These are phyloP conservation scores for Lasioglossum albipes DNA, from an alignment of 1,140 invertebrate species.

Conservation along the genomic window DNA sequence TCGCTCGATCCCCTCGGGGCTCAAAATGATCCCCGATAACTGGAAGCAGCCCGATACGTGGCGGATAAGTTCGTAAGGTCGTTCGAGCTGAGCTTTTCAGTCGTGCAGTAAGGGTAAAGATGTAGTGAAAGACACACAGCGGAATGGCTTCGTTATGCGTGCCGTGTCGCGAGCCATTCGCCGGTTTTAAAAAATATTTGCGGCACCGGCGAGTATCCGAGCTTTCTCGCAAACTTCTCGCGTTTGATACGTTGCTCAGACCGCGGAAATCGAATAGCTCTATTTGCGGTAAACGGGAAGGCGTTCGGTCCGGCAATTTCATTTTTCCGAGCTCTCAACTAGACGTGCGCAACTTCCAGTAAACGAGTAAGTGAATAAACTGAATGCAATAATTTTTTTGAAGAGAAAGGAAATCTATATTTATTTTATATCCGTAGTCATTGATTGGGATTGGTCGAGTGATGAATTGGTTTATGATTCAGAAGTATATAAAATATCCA, in stretches of 20 bases:
- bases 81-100: slow-evolving; percentile 56
- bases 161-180: neutral
- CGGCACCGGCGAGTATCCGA: neutral
- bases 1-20: slow-evolving; percentile 67
- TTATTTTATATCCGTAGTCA: too few relatives aligned
- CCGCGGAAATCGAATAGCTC: neutral
- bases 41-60: slow-evolving; percentile 69
- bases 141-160: slow-evolving; percentile 27
- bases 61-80: slow-evolving; percentile 67
- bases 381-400: too few relatives aligned
- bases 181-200: slow-evolving; percentile 2
- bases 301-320: too few relatives aligned
- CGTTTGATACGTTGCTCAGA: neutral
- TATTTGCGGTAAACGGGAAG: neutral
- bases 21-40: slow-evolving; percentile 77
- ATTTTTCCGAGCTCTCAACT: too few relatives aligned
- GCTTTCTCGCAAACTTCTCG: neutral
- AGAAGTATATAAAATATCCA: too few relatives aligned
- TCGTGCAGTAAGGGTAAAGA: slow-evolving; percentile 40
- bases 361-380: too few relatives aligned
- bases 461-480: too few relatives aligned
- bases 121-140: slow-evolving; percentile 30
- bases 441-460: too few relatives aligned
- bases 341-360: too few relatives aligned
- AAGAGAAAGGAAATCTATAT: too few relatives aligned